phyloP scores from a whole-genome alignment of 2,888 invertebrate genomes.

The Alitta virens region DNA sequence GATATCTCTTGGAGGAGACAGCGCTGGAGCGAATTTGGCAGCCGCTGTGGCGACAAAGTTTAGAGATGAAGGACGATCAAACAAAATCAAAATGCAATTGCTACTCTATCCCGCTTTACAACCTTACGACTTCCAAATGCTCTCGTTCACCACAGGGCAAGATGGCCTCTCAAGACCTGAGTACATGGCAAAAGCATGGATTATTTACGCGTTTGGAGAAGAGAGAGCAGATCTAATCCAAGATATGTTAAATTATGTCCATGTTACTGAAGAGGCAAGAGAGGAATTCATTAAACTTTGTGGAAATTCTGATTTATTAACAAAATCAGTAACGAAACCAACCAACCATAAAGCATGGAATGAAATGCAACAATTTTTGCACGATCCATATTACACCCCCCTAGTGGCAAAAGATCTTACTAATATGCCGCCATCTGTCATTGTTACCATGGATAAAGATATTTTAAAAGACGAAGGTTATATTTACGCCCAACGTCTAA shows the following conservation, averaged over 20 bases:
- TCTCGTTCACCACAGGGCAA: neutral
- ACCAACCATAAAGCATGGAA: neutral
- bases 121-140: neutral
- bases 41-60: slow-evolving; percentile 30
- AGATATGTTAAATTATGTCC: neutral
- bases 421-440: neutral
- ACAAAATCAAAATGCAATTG: neutral
- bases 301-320: neutral
- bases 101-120: neutral
- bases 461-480: neutral
- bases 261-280: neutral
- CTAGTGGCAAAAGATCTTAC: neutral
- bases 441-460: neutral
- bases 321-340: neutral
- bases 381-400: neutral
- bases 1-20: slow-evolving; percentile 20
- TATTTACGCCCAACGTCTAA: neutral
- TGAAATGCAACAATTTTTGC: neutral
- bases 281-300: neutral
- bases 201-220: neutral
- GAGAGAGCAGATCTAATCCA: neutral
- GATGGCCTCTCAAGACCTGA: neutral
- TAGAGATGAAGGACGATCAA: slow-evolving; percentile 15
- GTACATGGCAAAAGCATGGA: neutral
- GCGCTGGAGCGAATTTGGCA: slow-evolving; percentile 32